Percentiles rank a stretch among this genome's conserved stretches.
phyloP scores from a whole-genome alignment of 2,113 vertebrate species.

The Procavia capensis region DNA sequence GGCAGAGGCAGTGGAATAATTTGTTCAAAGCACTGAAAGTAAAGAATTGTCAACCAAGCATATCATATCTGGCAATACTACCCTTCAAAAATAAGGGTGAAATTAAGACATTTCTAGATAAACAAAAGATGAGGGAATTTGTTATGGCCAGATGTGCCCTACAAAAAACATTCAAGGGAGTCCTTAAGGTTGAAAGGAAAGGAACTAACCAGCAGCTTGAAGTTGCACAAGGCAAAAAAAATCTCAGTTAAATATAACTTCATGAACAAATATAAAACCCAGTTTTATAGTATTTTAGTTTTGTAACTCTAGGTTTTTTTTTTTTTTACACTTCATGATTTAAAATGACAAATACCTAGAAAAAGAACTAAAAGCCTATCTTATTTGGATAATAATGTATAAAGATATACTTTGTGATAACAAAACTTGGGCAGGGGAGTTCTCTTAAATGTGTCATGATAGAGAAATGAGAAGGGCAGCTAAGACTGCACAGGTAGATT shows the following conservation, averaged over 20 bases:
- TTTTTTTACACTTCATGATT: background rate
- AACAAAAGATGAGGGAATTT: background rate
- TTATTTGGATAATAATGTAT: background rate
- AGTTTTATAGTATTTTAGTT: background rate
- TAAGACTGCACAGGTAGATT: background rate
- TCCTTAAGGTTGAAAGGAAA: background rate
- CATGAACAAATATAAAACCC: background rate
- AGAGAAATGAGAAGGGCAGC: background rate
- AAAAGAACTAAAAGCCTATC: background rate
- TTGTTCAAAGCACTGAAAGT: background rate
- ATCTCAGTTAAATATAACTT: background rate
- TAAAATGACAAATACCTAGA: background rate
- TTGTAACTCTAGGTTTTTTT: background rate
- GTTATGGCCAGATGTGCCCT: background rate
- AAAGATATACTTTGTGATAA: background rate
- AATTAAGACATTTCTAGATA: background rate
- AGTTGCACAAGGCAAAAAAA: background rate
- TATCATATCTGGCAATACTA: background rate
- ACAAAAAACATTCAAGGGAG: background rate
- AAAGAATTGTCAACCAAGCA: background rate
- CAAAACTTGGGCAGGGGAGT: background rate
- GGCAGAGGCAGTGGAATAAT: background rate
- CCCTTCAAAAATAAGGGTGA: background rate
- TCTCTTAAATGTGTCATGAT: background rate
- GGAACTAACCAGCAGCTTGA: background rate